phyloP scores from a whole-genome alignment of 2,797 vertebrate genomes.

The Sebastolobus altivelis region DNA sequence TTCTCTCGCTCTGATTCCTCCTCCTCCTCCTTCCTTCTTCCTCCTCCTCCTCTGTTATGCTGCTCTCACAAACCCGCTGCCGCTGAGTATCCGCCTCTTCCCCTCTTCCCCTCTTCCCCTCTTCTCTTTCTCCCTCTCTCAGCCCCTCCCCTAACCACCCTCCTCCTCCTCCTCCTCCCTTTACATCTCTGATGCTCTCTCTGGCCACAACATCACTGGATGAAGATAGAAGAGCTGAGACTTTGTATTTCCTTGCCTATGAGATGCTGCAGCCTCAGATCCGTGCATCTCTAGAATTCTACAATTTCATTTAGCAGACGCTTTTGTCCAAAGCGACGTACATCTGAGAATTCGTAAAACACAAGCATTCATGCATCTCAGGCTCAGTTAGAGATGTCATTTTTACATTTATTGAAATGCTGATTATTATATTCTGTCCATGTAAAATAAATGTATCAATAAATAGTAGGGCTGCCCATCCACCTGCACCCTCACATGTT shows the following conservation, averaged over 20 bases:
- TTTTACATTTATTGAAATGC: background rate
- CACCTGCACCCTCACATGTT: too few species aligned
- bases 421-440: background rate
- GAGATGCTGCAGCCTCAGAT: background rate
- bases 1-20: slow-evolving; percentile 71
- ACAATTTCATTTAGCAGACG: too few species aligned
- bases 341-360: too few species aligned
- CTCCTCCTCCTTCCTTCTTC: slow-evolving; percentile 48
- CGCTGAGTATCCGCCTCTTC: slow-evolving; percentile 63
- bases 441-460: background rate
- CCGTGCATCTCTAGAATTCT: background rate
- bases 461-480: background rate
- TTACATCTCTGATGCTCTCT: slow-evolving; percentile 49
- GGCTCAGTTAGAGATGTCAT: background rate
- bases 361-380: background rate
- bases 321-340: too few species aligned
- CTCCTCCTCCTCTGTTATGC: slow-evolving; percentile 67
- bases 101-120: slow-evolving; percentile 57
- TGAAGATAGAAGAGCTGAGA: slow-evolving; percentile 6
- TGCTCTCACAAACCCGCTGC: slow-evolving; percentile 78
- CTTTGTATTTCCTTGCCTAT: background rate
- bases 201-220: slow-evolving; percentile 36
- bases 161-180: slow-evolving; percentile 22
- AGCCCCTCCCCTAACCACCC: slow-evolving; percentile 38
- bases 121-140: slow-evolving; percentile 34